Evolutionary conservation across 2,888 invertebrate species (phyloP).

Genomic region (Piscicola geometra): DNA sequence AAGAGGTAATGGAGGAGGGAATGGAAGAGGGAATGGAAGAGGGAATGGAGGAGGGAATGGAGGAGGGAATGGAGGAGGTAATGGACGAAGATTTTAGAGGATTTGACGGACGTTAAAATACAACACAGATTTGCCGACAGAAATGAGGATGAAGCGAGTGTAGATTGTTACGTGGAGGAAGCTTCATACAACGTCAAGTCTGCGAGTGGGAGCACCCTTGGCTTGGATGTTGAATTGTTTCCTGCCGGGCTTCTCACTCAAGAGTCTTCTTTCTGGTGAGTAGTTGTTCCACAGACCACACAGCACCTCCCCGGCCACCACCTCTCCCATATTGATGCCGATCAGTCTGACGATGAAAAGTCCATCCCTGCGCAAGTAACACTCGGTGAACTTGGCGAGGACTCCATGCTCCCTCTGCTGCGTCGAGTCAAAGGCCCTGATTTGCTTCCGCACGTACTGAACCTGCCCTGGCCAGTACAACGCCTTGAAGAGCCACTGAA

Average conservation of each 20-base stretch:
- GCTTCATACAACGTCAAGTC: not conserved
- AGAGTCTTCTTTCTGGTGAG: conserved; percentile 45
- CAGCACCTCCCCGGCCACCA: conserved; percentile 46
- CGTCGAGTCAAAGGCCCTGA: conserved; percentile 45
- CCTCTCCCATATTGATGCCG: conserved; percentile 47
- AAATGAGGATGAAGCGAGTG: too few species aligned
- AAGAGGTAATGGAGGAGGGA: too few species aligned
- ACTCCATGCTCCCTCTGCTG: conserved; percentile 45
- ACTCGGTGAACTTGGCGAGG: conserved; percentile 47
- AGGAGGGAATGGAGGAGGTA: too few species aligned
- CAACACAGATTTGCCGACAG: too few species aligned
- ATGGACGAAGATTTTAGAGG: too few species aligned
- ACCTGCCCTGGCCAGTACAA: conserved; percentile 46
- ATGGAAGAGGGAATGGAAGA: too few species aligned
- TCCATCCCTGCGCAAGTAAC: conserved; percentile 46
- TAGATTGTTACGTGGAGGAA: too few species aligned
- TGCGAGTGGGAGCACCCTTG: not conserved
- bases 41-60: too few species aligned
- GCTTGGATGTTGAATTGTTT: conserved; percentile 32
- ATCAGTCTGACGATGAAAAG: conserved; percentile 46
- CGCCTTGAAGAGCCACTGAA: conserved; percentile 45
- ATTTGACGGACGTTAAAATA: too few species aligned
- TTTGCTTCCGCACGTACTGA: conserved; percentile 45
- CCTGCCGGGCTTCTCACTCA: conserved; percentile 44
- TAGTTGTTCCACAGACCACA: conserved; percentile 48